phyloP scores from a whole-genome alignment of 2,113 vertebrate genomes.

The Mormyrus lacerda region DNA sequence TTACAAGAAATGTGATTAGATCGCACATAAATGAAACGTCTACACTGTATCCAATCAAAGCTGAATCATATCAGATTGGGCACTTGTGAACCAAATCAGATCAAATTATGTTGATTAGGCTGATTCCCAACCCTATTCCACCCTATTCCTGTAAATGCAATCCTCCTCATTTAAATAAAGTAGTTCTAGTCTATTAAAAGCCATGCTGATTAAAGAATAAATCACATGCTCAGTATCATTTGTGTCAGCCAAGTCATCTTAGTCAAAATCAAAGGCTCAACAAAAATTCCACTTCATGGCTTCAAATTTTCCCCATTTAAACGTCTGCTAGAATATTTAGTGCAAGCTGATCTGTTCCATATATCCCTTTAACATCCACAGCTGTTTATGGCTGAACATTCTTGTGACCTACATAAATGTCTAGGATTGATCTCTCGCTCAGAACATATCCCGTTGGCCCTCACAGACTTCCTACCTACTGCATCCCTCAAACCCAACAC shows the following conservation, averaged over 20 bases:
- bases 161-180: not conserved
- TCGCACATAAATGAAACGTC: not conserved
- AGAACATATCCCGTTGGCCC: not conserved
- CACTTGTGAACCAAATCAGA: not conserved
- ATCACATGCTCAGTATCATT: not conserved
- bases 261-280: not conserved
- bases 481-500: not conserved
- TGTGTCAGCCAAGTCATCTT: not conserved
- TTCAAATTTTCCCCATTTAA: not conserved
- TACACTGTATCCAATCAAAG: not conserved
- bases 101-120: not conserved
- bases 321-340: not conserved
- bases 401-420: not conserved
- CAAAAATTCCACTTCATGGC: not conserved
- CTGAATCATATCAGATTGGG: not conserved
- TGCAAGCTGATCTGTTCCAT: not conserved
- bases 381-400: not conserved
- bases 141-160: not conserved
- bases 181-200: not conserved
- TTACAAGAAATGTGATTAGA: not conserved
- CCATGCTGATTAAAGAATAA: slow-evolving; percentile 5
- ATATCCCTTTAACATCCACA: not conserved
- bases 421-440: not conserved
- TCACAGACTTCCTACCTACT: not conserved
- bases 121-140: not conserved